Evolutionary conservation across 37 sponge, comb jelly and placozoan species (phyloP).

Genomic region (Cliona cf. orientalis): DNA sequence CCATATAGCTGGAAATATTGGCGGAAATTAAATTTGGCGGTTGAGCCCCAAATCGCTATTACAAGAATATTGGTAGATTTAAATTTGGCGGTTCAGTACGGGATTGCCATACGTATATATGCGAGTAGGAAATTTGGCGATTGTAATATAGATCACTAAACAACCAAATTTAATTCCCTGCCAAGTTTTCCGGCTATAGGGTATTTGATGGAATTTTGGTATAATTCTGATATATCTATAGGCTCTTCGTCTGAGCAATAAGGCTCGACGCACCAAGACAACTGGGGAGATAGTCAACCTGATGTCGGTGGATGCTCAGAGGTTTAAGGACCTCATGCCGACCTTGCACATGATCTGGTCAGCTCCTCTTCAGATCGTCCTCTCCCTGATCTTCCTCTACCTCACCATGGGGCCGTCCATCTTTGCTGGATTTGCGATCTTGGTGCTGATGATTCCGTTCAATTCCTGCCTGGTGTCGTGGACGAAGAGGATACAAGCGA

Average conservation of each 20-base stretch:
- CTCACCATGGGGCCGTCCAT: constrained; percentile 83
- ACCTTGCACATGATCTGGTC: constrained; percentile 95
- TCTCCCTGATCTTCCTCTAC: constrained; percentile 88
- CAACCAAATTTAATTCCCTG: no score
- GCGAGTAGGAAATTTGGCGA: no score
- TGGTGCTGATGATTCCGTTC: constrained; percentile 90
- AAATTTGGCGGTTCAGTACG: no score
- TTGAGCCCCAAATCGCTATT: no score
- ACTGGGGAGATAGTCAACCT: constrained; percentile 98
- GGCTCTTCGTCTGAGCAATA: constrained; percentile 85
- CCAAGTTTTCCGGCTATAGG: no score
- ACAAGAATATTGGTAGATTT: no score
- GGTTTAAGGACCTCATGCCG: constrained; percentile 89
- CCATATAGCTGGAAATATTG: no score
- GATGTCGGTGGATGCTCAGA: constrained; percentile 98
- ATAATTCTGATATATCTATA: constrained; percentile 24
- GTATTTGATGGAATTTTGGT: background rate
- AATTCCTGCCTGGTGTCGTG: constrained; percentile 58
- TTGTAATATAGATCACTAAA: no score
- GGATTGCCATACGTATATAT: no score
- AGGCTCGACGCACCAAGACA: constrained; percentile 73
- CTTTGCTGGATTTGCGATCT: constrained; percentile 90
- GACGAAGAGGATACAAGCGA: constrained; percentile 55
- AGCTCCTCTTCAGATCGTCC: constrained; percentile 86
- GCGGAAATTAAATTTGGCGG: no score